A percentile compares a stretch with the other conserved stretches of the same genome.
Conservation (phyloP, 2,888 invertebrate genomes). For the Pseudoips prasinana region DNA sequence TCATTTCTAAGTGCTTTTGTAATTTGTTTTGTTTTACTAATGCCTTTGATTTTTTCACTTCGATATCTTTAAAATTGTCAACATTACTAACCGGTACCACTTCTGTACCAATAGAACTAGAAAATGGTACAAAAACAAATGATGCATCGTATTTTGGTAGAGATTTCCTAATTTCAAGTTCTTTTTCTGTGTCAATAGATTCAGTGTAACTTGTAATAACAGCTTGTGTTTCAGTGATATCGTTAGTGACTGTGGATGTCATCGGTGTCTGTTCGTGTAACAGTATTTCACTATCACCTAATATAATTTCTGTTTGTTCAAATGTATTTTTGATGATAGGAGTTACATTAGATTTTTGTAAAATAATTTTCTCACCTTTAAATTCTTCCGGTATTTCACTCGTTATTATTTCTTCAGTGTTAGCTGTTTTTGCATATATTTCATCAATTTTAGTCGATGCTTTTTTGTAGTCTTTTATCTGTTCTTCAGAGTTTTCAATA, state of each 20-base stretch:
- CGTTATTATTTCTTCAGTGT: slow-evolving; percentile 57
- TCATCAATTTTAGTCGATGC: slow-evolving; percentile 59
- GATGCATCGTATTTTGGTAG: slow-evolving; percentile 44
- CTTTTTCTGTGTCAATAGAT: slow-evolving; percentile 80
- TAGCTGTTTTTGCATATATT: slow-evolving; percentile 66
- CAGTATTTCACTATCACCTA: slow-evolving; percentile 75
- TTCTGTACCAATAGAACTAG: slow-evolving; percentile 62
- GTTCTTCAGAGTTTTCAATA: slow-evolving; percentile 56
- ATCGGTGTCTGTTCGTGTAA: slow-evolving; percentile 44
- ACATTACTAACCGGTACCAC: slow-evolving; percentile 47
- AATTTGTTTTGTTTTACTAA: slow-evolving; percentile 39
- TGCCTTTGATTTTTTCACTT: slow-evolving; percentile 39
- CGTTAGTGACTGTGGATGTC: slow-evolving; percentile 61
- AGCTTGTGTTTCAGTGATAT: slow-evolving; percentile 79
- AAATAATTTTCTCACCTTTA: slow-evolving; percentile 38
- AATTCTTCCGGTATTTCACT: slow-evolving; percentile 56
- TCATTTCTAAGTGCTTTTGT: slow-evolving; percentile 52
- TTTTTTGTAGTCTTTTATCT: slow-evolving; percentile 55
- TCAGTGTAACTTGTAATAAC: slow-evolving; percentile 79
- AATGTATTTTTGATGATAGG: slow-evolving; percentile 63
- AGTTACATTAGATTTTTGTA: slow-evolving; percentile 42
- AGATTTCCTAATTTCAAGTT: slow-evolving; percentile 50
- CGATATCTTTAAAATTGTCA: slow-evolving; percentile 36
- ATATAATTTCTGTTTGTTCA: slow-evolving; percentile 72
- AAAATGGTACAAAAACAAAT: slow-evolving; percentile 55